Evolutionary conservation across 30 jellyfish, hydroid and myxozoan genomes (phyloP), one percentile per base, ranked within the genome.

Genomic region (Cassiopea xamachana): DNA sequence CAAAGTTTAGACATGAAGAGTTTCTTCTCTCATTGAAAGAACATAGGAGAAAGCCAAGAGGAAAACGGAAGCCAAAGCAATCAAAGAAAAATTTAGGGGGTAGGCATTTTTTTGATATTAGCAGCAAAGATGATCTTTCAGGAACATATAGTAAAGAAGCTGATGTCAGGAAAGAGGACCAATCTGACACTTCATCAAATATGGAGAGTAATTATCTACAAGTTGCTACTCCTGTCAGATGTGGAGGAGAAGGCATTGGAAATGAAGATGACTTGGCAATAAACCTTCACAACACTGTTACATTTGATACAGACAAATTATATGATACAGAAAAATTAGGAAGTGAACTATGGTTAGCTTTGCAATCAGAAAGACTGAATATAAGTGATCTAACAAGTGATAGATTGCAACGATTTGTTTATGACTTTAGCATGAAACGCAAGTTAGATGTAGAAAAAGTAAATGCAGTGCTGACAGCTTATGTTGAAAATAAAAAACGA

Each of bases 401-500:
- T 4, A 71, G 45, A n/a, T 14, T 68, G 27, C 75, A 68, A 51
- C 49, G 50, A 2, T 62, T 71, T 1, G 50, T 82, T 0, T 14
- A 39, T 47, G 74, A 78, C 15, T 48, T 78, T 50, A 60, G 87
- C 60, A 6, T 17, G 50, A 50, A 39, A 51, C 16, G 27, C 0
- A 78, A 78, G 49, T 15, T 78, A 48, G 87, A 78, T 78, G 49
- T 46, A 48, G 87, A 48, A n/a, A 48, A 45, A n/a, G 73, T 78
- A 48, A 49, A 60, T 78, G 3, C 6, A 2, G 48, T 78, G 12
- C 51, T 70, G 48, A 73, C n/a, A 71, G 74, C 46, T 43, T 84
- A 69, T 71, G 84, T 69, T 84, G 92, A 84, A 27, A 71, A 49
- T 73, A 67, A 71, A 69, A 84, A 84, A 44, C 47, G 70, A 70